phyloP scores from a whole-genome alignment of 2,797 vertebrate genomes.

The Leptatherina wallacei region DNA sequence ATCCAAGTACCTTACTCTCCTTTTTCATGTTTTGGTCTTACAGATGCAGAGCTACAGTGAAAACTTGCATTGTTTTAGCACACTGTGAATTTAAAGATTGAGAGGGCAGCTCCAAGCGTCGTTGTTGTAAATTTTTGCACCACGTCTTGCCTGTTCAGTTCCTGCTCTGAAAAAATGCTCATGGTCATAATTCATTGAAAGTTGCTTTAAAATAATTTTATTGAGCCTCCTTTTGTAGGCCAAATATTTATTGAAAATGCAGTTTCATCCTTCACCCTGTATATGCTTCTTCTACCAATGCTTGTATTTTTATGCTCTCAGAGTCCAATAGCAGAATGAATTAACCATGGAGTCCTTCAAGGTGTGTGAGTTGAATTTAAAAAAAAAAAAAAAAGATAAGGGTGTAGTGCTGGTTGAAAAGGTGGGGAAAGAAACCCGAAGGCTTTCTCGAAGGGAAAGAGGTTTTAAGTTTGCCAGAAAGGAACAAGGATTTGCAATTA shows the following conservation, averaged over 20 bases:
- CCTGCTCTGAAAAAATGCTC: not conserved
- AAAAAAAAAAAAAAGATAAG: conserved; percentile 17
- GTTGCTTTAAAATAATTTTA: not conserved
- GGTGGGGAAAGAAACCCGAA: conserved; percentile 35
- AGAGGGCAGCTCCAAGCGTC: not conserved
- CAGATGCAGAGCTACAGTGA: not conserved
- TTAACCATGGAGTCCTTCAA: conserved; percentile 34
- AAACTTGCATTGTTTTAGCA: not conserved
- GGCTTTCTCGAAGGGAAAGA: conserved; percentile 47
- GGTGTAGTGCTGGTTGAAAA: conserved; percentile 38
- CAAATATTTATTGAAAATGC: conserved; percentile 7
- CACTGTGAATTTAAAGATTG: not conserved
- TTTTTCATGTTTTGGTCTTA: not conserved
- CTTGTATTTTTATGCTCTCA: conserved; percentile 22
- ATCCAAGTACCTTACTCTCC: not conserved
- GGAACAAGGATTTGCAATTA: conserved; percentile 75
- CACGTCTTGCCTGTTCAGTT: not conserved
- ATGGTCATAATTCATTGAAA: not conserved
- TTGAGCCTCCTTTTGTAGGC: conserved; percentile 1
- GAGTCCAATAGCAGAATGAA: conserved; percentile 50
- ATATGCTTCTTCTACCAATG: conserved; percentile 7
- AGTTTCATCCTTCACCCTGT: not conserved
- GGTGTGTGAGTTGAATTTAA: conserved; percentile 39
- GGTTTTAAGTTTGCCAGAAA: conserved; percentile 54
- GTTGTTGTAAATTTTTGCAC: not conserved